These are phyloP conservation scores for Chloropsis hardwickii DNA, from an alignment of 2,113 vertebrate species.

Conservation along the genomic window DNA sequence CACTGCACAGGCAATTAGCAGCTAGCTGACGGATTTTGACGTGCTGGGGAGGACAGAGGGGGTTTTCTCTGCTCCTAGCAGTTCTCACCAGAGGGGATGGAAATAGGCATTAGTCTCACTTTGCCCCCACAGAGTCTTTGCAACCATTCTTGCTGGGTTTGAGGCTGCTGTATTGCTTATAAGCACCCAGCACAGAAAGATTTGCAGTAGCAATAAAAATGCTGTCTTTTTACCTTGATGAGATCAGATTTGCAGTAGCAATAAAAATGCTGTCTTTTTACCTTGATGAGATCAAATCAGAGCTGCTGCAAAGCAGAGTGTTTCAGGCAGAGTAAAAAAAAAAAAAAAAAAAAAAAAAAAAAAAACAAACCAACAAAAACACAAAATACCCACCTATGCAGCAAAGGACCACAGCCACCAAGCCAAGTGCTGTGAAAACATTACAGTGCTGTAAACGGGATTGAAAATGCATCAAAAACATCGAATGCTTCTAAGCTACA, in stretches of 20 bases:
- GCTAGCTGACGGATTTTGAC: constrained; percentile 58
- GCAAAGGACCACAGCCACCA: not conserved
- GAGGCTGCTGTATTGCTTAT: not conserved
- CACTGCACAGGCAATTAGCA: constrained; percentile 62
- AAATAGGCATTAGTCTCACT: constrained; percentile 42
- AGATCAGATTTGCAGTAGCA: constrained; percentile 27
- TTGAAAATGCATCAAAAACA: constrained; percentile 23
- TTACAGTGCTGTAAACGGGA: not conserved
- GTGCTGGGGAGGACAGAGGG: constrained; percentile 20
- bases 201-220: constrained; percentile 41
- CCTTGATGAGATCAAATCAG: not conserved
- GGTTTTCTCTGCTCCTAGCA: constrained; percentile 43
- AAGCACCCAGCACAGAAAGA: not conserved
- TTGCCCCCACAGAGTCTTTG: constrained; percentile 6
- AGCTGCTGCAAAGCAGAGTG: not conserved
- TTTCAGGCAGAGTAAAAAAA: not conserved
- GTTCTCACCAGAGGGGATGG: constrained; percentile 34
- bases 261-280: constrained; percentile 10
- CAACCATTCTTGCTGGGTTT: not conserved
- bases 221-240: not conserved
- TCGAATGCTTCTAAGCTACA: not conserved
- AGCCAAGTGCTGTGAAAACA: not conserved
- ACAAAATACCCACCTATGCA: not conserved
- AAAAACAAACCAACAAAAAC: not conserved
- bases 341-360: not conserved